A percentile compares a stretch with the other conserved stretches of the same genome.
Evolutionary conservation across 2,888 invertebrate species (phyloP).

Genomic region (Drosophila mimetica): DNA sequence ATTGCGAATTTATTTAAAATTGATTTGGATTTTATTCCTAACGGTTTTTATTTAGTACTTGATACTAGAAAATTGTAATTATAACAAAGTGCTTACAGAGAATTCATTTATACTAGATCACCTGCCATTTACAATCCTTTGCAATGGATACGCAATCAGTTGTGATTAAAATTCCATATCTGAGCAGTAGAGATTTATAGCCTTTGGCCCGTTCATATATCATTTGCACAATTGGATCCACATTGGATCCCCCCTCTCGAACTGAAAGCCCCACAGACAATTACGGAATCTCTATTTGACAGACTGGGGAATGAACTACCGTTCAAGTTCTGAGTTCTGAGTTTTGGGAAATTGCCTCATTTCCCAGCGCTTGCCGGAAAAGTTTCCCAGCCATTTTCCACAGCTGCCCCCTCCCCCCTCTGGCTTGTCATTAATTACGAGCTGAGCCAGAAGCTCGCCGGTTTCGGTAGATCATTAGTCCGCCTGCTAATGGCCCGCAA

Average conservation of each 20-base stretch:
- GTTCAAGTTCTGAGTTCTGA: constrained; percentile 31
- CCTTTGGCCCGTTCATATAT: background rate
- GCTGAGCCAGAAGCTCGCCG: constrained; percentile 23
- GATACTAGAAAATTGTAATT: background rate
- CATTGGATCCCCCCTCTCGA: background rate
- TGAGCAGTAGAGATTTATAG: constrained; percentile 21
- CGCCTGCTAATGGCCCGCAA: constrained; percentile 43
- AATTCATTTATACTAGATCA: background rate
- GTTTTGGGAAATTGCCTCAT: constrained; percentile 43
- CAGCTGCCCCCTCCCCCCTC: background rate
- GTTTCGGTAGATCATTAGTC: constrained; percentile 68
- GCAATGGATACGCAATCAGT: background rate
- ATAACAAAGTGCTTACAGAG: background rate
- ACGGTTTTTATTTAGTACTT: too few relatives aligned
- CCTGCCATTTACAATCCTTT: background rate
- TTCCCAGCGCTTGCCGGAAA: constrained; percentile 38
- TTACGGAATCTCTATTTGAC: constrained; percentile 40
- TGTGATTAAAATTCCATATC: constrained; percentile 27
- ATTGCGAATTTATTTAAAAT: too few relatives aligned
- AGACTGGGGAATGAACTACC: constrained; percentile 33
- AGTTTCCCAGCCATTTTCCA: constrained; percentile 6
- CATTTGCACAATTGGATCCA: constrained; percentile 22
- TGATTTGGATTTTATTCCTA: too few relatives aligned
- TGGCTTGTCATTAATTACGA: constrained; percentile 37
- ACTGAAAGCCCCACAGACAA: constrained; percentile 10